phyloP scores from a whole-genome alignment of 2,113 vertebrate species.

The Saguinus midas region DNA sequence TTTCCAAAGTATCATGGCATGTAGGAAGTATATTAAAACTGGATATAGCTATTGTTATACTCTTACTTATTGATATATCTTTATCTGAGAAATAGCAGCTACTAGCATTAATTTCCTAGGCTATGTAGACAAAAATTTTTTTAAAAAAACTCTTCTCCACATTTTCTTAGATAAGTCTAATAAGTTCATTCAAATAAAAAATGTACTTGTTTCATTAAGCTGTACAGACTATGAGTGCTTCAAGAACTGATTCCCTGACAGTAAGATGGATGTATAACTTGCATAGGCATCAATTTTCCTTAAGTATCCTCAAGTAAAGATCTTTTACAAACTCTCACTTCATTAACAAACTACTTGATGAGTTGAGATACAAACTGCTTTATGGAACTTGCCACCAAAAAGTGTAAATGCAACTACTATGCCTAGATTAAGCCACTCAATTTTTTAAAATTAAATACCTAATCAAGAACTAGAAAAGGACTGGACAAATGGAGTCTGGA shows the following conservation, averaged over 20 bases:
- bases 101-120: background rate
- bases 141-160: background rate
- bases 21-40: background rate
- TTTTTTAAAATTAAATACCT: background rate
- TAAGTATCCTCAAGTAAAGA: background rate
- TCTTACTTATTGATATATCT: background rate
- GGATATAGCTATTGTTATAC: background rate
- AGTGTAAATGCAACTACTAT: background rate
- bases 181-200: background rate
- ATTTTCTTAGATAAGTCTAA: background rate
- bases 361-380: background rate
- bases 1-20: background rate
- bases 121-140: background rate
- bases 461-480: background rate
- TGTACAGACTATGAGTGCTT: background rate
- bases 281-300: background rate
- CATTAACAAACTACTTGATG: background rate
- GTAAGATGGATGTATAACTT: background rate
- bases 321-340: background rate
- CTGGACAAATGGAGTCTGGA: background rate
- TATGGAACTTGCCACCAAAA: background rate
- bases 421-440: background rate
- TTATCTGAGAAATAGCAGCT: background rate
- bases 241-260: background rate
- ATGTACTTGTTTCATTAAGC: background rate